Evolutionary conservation across 2,797 vertebrate genomes (phyloP).

Genomic region (Pantherophis alleghaniensis): DNA sequence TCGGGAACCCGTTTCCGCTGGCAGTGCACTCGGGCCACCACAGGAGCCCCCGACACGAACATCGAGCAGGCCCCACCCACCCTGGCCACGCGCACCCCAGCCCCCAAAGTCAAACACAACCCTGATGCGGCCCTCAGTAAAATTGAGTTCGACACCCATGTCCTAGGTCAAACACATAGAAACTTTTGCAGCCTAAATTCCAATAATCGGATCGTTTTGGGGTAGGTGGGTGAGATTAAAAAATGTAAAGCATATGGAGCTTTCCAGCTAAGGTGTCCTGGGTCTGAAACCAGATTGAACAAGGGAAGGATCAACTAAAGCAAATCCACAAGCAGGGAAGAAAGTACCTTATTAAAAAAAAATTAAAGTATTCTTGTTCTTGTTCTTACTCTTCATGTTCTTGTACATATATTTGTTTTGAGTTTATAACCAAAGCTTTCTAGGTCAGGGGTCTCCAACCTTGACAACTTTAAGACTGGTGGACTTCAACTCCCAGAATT

Average conservation of each 20-base stretch:
- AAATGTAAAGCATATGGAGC: not conserved
- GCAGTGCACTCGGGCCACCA: too few species aligned
- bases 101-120: too few species aligned
- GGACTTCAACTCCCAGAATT: too few species aligned
- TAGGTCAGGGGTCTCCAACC: not conserved
- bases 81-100: too few species aligned
- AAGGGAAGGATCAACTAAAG: not conserved
- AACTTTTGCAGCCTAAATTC: not conserved
- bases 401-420: not conserved
- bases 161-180: not conserved
- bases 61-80: too few species aligned
- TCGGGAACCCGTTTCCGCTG: too few species aligned
- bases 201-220: not conserved
- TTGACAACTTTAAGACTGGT: too few species aligned
- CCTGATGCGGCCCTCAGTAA: too few species aligned
- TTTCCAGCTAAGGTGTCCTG: too few species aligned
- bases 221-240: not conserved
- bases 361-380: not conserved
- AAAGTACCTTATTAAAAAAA: not conserved
- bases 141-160: too few species aligned
- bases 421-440: not conserved
- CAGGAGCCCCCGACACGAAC: too few species aligned
- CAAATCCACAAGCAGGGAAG: not conserved
- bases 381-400: not conserved
- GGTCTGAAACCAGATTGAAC: too few species aligned